Base-by-base conservation (phyloP, 2,113 vertebrate genomes). In the Todiramphus chloris region DNA sequence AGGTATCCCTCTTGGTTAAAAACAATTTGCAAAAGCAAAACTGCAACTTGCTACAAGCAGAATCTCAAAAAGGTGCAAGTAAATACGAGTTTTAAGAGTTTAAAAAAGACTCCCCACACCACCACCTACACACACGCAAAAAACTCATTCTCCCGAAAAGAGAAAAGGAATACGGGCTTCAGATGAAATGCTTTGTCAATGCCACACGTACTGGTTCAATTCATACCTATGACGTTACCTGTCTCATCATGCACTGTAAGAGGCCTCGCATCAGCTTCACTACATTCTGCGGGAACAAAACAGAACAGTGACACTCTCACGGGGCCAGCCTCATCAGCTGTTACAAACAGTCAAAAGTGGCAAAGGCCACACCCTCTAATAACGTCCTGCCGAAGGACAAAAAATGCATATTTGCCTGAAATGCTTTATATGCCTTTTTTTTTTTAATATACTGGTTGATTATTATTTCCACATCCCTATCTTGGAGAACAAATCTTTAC, bases 221-320 rank as follows among this genome's bases (percentile, higher is more conserved):
- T 67, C 50, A 33, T 5, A 77, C 23, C 31, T 27, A 30, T 6
- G 39, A n/a, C 27, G 91, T 94, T 98, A 99, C 99, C 99, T 99
- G 99, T 98, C 99, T 98, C 98, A 99, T 99, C 99, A 99, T 99
- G 97, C 99, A 99, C 87, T 99, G 99, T 31, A 99, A 97, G 58
- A 99, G 99, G 13, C 99, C 99, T 59, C 99, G 98, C 99, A 99
- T 99, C 97, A 99, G 98, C 96, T 99, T 99, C 93, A 99, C 99
- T 79, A 99, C 99, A 11, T 99, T 99, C 99, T 99, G 98, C 19
- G 80, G 84, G 96, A 96, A 96, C n/a, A 97, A 97, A 96, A 94
- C 50, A 79, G 21, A 89, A 1, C n/a, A 58, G 51, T 56, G 62
- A 89, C 33, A 68, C 3, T 23, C 3, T 21, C 41, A 50, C 15